Percentiles rank a stretch among this genome's conserved stretches.
Evolutionary conservation across 2,888 invertebrate species (phyloP).

Genomic region (Platycheirus rosarum): DNA sequence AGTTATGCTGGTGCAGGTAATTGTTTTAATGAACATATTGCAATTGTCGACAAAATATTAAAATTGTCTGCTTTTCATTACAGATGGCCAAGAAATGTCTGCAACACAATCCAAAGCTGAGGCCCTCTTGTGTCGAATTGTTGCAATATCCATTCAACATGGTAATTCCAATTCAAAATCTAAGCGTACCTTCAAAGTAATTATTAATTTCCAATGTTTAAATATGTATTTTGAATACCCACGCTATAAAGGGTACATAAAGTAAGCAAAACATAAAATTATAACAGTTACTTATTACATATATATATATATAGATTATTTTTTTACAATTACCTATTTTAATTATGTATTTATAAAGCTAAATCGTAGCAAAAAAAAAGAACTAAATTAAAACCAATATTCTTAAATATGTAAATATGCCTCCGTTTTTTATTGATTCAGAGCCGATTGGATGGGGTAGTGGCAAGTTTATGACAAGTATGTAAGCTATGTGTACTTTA

Average conservation of each 20-base stretch:
- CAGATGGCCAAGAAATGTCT: slow-evolving; percentile 82
- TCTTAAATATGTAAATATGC: not conserved
- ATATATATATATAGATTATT: slow-evolving; percentile 26
- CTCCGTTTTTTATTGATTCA: too few species aligned
- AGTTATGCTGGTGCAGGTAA: slow-evolving; percentile 81
- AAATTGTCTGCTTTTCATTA: not conserved
- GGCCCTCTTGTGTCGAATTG: slow-evolving; percentile 81
- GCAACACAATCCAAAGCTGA: slow-evolving; percentile 80
- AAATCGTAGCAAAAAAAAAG: not conserved
- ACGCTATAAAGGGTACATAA: slow-evolving; percentile 4
- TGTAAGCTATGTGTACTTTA: too few species aligned
- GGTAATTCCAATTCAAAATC: slow-evolving; percentile 80
- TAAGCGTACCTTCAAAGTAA: slow-evolving; percentile 75
- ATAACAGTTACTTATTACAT: too few species aligned
- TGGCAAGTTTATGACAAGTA: too few species aligned
- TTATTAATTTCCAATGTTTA: not conserved
- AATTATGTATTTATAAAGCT: not conserved
- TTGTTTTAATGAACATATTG: slow-evolving; percentile 42
- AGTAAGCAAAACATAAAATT: slow-evolving; percentile 1
- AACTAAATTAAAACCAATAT: not conserved
- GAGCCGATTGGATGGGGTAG: too few species aligned
- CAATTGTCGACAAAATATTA: not conserved
- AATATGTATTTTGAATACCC: slow-evolving; percentile 10
- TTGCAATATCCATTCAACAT: slow-evolving; percentile 82
- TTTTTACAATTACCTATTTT: not conserved